Conservation (phyloP, 1,140 invertebrate species). For the Chironomus tepperi region DNA sequence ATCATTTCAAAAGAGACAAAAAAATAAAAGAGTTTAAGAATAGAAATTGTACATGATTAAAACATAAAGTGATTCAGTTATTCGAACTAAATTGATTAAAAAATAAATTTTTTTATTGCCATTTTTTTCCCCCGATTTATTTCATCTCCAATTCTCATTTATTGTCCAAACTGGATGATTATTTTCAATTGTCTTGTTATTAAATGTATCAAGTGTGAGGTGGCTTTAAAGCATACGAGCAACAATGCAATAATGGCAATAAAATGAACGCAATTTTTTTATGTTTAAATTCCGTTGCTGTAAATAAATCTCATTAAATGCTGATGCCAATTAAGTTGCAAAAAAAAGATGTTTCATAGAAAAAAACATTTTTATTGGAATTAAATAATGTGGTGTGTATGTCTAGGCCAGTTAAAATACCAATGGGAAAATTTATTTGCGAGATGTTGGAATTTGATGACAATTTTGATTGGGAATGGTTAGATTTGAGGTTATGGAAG, state of each 20-base stretch:
- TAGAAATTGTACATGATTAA: too few relatives aligned
- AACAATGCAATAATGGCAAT: slow-evolving; percentile 2
- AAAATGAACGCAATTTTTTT: slow-evolving; percentile 7
- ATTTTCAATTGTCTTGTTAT: slow-evolving; percentile 2
- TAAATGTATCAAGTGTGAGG: background rate
- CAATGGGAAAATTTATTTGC: background rate
- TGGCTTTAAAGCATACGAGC: background rate
- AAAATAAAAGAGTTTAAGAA: too few relatives aligned
- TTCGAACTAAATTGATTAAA: background rate
- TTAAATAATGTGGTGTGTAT: too few relatives aligned
- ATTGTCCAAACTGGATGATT: background rate
- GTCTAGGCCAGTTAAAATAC: background rate
- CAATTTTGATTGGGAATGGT: background rate
- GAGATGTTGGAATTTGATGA: background rate
- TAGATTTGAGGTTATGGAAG: too few relatives aligned
- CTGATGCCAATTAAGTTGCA: slow-evolving; percentile 6
- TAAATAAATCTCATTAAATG: slow-evolving; percentile 9
- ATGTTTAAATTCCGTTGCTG: background rate
- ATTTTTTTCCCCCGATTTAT: background rate
- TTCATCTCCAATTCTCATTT: background rate
- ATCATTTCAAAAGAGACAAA: too few relatives aligned
- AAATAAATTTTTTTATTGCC: too few relatives aligned
- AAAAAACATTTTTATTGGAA: background rate
- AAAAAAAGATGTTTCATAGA: background rate
- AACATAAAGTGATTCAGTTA: background rate